Conservation (phyloP, 1,140 invertebrate species). For the Penaeus vannamei region DNA sequence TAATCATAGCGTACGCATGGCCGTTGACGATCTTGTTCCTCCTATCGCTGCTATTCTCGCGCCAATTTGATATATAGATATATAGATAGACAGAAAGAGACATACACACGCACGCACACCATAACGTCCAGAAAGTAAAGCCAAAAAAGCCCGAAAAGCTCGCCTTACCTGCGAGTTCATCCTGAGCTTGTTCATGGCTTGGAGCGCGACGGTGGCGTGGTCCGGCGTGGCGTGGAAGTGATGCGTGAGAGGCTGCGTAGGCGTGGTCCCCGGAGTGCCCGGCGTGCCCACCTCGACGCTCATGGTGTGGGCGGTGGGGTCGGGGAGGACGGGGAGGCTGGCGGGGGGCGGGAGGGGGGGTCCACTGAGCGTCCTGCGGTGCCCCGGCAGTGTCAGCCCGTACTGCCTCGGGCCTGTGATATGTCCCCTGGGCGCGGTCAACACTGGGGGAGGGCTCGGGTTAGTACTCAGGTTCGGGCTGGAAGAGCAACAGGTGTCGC, state of each 20-base stretch:
- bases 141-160: background rate
- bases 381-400: background rate
- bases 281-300: constrained; percentile 50
- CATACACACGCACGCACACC: too few relatives aligned
- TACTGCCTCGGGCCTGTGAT: too few relatives aligned
- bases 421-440: too few relatives aligned
- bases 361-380: background rate
- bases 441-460: too few relatives aligned
- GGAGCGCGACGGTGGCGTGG: constrained; percentile 53
- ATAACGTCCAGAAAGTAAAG: background rate
- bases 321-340: background rate
- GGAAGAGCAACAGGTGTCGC: too few relatives aligned
- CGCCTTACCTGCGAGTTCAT: constrained; percentile 47
- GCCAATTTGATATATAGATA: too few relatives aligned
- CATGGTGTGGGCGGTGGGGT: background rate
- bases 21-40: too few relatives aligned
- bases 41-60: too few relatives aligned
- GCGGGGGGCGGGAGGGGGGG: background rate
- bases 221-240: constrained; percentile 58
- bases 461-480: too few relatives aligned
- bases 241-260: constrained; percentile 51
- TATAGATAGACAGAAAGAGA: too few relatives aligned
- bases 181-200: constrained; percentile 57
- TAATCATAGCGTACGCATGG: too few relatives aligned
- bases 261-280: constrained; percentile 34